Evolutionary conservation across 2,113 vertebrate genomes (phyloP).

Genomic region (Tretioscincus oriximinensis): DNA sequence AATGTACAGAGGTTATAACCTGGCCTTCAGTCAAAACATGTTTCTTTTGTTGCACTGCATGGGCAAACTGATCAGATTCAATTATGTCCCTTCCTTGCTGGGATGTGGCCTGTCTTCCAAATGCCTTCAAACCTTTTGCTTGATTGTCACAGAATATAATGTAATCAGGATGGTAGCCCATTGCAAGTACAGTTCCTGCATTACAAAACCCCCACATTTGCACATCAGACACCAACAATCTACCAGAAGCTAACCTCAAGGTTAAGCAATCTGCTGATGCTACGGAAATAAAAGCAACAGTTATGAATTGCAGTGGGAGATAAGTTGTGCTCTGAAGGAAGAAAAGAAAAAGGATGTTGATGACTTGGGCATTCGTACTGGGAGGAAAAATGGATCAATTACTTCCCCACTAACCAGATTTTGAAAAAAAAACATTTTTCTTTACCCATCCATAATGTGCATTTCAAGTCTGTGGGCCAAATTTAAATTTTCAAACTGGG

Average conservation of each 20-base stretch:
- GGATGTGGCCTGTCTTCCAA: slow-evolving; percentile 34
- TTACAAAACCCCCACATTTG: slow-evolving; percentile 64
- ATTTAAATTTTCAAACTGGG: slow-evolving; percentile 1
- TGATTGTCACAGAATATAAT: slow-evolving; percentile 58
- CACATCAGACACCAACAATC: slow-evolving; percentile 43
- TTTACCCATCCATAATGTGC: background rate
- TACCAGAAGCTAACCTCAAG: slow-evolving; percentile 52
- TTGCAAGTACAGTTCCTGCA: slow-evolving; percentile 41
- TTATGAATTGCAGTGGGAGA: slow-evolving; percentile 39
- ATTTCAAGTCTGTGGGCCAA: slow-evolving; percentile 6
- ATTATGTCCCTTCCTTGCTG: slow-evolving; percentile 26
- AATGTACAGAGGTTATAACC: background rate
- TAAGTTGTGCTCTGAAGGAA: slow-evolving; percentile 20
- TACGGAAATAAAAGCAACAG: slow-evolving; percentile 35
- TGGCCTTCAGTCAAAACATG: background rate
- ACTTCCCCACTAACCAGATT: slow-evolving; percentile 32
- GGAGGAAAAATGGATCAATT: slow-evolving; percentile 43
- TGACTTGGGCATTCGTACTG: slow-evolving; percentile 35
- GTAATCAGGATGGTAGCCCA: slow-evolving; percentile 54
- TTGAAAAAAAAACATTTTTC: slow-evolving; percentile 21
- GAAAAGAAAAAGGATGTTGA: background rate
- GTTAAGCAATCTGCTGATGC: slow-evolving; percentile 54
- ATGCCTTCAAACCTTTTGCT: slow-evolving; percentile 41
- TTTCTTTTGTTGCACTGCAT: background rate
- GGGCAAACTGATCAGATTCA: slow-evolving; percentile 37